Evolutionary conservation across 2,888 invertebrate species (phyloP), one percentile per base, ranked within the genome.

Genomic region (Netelia virgata): DNA sequence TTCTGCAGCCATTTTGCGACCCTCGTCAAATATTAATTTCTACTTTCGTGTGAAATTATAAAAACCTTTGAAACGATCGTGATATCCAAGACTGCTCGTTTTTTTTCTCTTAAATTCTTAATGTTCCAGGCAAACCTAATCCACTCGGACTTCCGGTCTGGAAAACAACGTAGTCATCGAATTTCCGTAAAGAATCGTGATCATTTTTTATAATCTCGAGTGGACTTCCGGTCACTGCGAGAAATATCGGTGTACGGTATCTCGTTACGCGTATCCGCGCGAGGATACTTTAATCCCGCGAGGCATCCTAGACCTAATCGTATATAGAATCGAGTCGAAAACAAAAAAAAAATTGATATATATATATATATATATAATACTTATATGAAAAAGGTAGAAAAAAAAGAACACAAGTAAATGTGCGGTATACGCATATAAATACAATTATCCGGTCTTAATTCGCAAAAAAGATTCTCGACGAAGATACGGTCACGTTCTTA

Each of bases 401-500:
- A 5, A 10, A n/a, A 28, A 59, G 43, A 16, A 69, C 16, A 57
- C 57, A 28, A 20, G 18, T 9, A 53, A 23, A 18, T 47, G 55
- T 50, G 47, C 47, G 47, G 63, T 41, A 55, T 47, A 50, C 66
- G 72, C 23, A 47, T 63, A 50, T 55, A 57, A 50, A 23, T n/a
- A 59, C 64, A 43, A 78, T 73, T 61, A 82, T 55, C 43, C 53
- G 14, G 28, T 63, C 74, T 57, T 57, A 66, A 70, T 79, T 75
- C 41, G 53, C 36, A 61, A 41, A 69, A 73, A 66, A 78, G 70
- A 83, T 70, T 70, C 47, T 47, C 47, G 50, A 47, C 18, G 36
- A 74, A 74, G 83, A 83, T 74, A 79, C 20, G 28, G 18, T 9
- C 14, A 50, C 55, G 73, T 66, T 57, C 57, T 41, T 79, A 66